phyloP scores from a whole-genome alignment of 1,140 invertebrate species.

The Drosophila triauraria region DNA sequence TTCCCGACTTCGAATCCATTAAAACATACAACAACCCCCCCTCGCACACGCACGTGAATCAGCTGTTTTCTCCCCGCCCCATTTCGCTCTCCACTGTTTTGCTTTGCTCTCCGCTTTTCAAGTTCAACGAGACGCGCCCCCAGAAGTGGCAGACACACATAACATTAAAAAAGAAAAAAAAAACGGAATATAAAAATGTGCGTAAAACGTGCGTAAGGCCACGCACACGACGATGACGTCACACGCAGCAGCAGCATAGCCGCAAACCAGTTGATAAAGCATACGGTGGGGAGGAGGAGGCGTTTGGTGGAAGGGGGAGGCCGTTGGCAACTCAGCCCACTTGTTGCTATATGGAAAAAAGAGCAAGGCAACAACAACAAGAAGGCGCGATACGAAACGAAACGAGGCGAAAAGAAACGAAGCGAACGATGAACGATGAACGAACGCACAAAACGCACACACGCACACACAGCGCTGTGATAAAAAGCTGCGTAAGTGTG shows the following conservation, averaged over 20 bases:
- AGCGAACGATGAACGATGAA: slow-evolving; percentile 57
- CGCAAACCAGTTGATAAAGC: slow-evolving; percentile 57
- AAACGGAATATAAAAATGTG: slow-evolving; percentile 40
- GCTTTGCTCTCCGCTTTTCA: slow-evolving; percentile 29
- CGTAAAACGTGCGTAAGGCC: slow-evolving; percentile 58
- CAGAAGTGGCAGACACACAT: slow-evolving; percentile 34
- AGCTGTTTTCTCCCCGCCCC: slow-evolving; percentile 47
- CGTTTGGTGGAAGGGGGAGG: slow-evolving; percentile 4
- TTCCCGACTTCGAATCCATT: neutral
- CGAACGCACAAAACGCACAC: slow-evolving; percentile 72
- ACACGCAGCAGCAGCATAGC: slow-evolving; percentile 15
- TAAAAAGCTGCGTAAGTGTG: slow-evolving; percentile 31
- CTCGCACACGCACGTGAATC: slow-evolving; percentile 19
- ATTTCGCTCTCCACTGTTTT: neutral
- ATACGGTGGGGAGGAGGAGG: neutral
- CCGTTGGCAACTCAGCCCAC: slow-evolving; percentile 42
- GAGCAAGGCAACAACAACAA: slow-evolving; percentile 17
- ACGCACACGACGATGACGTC: slow-evolving; percentile 66
- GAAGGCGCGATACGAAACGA: slow-evolving; percentile 24
- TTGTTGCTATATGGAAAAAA: slow-evolving; percentile 35
- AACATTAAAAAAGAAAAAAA: neutral
- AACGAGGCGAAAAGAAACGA: slow-evolving; percentile 29
- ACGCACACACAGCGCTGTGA: slow-evolving; percentile 1
- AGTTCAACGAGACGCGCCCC: slow-evolving; percentile 68
- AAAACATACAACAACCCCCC: no score